Percentiles rank a stretch among this genome's conserved stretches.
Evolutionary conservation across 2,113 vertebrate species (phyloP).

Genomic region (Nanorana parkeri): DNA sequence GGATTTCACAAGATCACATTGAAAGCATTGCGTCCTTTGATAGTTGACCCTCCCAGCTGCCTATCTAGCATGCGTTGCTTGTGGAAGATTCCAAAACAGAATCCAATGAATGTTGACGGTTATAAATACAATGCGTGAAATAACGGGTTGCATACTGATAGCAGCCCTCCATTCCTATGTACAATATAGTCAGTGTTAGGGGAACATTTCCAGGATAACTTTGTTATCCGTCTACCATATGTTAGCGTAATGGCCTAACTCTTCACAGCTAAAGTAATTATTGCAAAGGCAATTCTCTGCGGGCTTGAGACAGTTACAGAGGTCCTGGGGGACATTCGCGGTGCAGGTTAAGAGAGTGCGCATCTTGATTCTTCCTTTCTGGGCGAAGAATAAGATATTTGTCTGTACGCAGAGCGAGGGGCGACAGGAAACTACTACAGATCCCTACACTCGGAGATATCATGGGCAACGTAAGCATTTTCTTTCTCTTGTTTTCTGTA

Average conservation of each 20-base stretch:
- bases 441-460: not conserved
- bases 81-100: too few relatives aligned
- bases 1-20: too few relatives aligned
- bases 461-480: slow-evolving; percentile 70
- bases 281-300: slow-evolving; percentile 56
- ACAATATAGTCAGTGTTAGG: too few relatives aligned
- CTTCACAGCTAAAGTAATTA: slow-evolving; percentile 58
- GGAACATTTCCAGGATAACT: not conserved
- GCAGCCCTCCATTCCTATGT: too few relatives aligned
- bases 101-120: too few relatives aligned
- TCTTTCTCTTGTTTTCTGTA: not conserved
- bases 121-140: too few relatives aligned
- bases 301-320: slow-evolving; percentile 63
- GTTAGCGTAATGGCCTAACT: slow-evolving; percentile 60
- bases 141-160: too few relatives aligned
- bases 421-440: slow-evolving; percentile 1
- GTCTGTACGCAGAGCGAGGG: not conserved
- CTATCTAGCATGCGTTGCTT: too few relatives aligned
- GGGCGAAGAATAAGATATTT: slow-evolving; percentile 8
- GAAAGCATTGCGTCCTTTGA: too few relatives aligned
- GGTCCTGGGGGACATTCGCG: slow-evolving; percentile 42
- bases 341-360: not conserved
- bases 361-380: slow-evolving; percentile 26
- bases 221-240: slow-evolving; percentile 39
- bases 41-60: too few relatives aligned